These are phyloP conservation scores for Hemistola chrysoprasaria DNA, from an alignment of 2,888 invertebrate species.

Conservation along the genomic window DNA sequence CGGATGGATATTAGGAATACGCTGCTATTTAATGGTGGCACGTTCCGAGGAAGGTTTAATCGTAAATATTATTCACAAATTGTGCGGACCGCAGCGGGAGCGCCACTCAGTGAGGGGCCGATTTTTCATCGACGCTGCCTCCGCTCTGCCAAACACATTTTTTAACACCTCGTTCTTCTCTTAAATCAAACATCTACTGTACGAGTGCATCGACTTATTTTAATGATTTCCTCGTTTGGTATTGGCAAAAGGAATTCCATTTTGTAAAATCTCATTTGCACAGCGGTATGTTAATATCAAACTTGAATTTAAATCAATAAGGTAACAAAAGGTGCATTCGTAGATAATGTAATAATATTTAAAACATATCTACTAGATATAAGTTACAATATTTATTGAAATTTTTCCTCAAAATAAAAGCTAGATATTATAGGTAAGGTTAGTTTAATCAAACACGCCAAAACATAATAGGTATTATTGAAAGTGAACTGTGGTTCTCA, in stretches of 20 bases:
- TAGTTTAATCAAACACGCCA: not conserved
- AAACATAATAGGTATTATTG: not conserved
- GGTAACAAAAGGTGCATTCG: no score
- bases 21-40: constrained; percentile 59
- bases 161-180: constrained; percentile 73
- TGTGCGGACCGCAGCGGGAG: constrained; percentile 73
- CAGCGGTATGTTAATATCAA: no score
- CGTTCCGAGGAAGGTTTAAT: constrained; percentile 67
- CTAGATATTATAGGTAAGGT: no score
- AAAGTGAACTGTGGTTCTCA: not conserved
- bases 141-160: constrained; percentile 75
- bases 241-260: no score
- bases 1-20: constrained; percentile 50
- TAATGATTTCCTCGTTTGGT: constrained; percentile 21
- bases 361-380: no score
- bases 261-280: no score
- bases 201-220: constrained; percentile 59
- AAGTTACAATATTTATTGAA: no score
- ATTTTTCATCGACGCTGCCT: constrained; percentile 75
- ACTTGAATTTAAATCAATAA: no score
- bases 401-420: no score
- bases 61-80: constrained; percentile 78
- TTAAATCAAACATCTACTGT: constrained; percentile 75
- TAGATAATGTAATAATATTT: no score
- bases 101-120: constrained; percentile 74